phyloP scores from a whole-genome alignment of 2,888 invertebrate genomes.

The Alloplasta piceator region DNA sequence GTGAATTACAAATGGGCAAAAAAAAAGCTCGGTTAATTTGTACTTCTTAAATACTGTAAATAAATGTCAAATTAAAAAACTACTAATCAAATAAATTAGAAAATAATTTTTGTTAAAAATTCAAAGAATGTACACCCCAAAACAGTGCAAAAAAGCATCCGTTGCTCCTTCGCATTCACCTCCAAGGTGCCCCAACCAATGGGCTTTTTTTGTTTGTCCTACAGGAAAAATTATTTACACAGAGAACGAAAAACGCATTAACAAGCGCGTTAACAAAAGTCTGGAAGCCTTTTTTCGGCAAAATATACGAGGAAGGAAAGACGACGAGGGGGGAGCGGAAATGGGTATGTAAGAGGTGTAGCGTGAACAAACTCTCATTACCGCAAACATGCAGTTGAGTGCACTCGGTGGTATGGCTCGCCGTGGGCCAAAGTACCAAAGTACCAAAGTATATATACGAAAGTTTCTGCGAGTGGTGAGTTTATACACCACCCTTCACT shows the following conservation, averaged over 20 bases:
- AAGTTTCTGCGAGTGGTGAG: conserved; percentile 45
- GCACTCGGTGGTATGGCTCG: conserved; percentile 58
- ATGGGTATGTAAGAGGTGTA: conserved; percentile 51
- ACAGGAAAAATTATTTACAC: background rate
- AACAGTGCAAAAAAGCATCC: no score
- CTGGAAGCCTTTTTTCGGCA: conserved; percentile 38
- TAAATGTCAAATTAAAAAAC: no score
- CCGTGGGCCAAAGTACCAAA: conserved; percentile 59
- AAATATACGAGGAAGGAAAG: conserved; percentile 22
- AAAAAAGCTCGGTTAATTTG: no score
- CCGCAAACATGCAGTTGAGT: conserved; percentile 65
- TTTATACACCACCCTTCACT: conserved; percentile 21
- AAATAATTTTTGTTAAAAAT: no score
- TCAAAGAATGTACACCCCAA: no score
- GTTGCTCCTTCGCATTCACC: no score
- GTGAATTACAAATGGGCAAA: no score
- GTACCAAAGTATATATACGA: conserved; percentile 54
- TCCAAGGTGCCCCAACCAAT: no score
- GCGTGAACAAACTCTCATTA: conserved; percentile 63
- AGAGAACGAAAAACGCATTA: background rate
- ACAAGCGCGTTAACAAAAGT: conserved; percentile 35
- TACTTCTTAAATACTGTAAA: no score
- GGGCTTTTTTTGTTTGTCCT: background rate
- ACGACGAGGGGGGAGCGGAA: background rate
- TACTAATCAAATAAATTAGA: no score